A percentile compares a stretch with the other conserved stretches of the same genome.
Evolutionary conservation across 2,888 invertebrate genomes (phyloP).

Genomic region (Trypoxylon attenuatum): DNA sequence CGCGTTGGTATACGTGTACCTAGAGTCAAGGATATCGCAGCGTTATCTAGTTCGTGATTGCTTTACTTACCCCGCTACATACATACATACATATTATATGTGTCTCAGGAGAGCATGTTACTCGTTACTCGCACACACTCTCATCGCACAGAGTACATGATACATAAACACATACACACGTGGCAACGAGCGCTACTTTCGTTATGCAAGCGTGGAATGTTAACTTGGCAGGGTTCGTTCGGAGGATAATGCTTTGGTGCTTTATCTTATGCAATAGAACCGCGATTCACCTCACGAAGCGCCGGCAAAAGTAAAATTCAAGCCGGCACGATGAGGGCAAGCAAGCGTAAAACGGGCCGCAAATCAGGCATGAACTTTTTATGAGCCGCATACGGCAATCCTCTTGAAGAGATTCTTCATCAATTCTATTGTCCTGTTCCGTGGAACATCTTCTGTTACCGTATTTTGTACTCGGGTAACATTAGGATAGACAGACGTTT

Average conservation of each 20-base stretch:
- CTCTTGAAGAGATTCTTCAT: no score
- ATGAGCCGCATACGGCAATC: no score
- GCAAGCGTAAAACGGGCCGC: no score
- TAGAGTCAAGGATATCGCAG: constrained; percentile 70
- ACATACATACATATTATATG: constrained; percentile 21
- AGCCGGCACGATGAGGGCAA: no score
- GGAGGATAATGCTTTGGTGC: constrained; percentile 26
- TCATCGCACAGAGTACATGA: no score
- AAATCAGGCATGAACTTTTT: no score
- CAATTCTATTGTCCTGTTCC: no score
- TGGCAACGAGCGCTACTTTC: constrained; percentile 42
- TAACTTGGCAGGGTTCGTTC: constrained; percentile 40
- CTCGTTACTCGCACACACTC: not conserved
- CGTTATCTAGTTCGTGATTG: constrained; percentile 62
- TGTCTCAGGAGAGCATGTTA: not conserved
- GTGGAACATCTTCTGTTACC: no score
- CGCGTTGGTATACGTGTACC: constrained; percentile 43
- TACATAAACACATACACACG: no score
- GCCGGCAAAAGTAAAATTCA: constrained; percentile 7
- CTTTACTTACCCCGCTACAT: constrained; percentile 38
- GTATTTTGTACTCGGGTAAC: no score
- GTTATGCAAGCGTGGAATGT: constrained; percentile 56
- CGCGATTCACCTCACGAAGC: not conserved
- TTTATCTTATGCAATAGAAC: constrained; percentile 39
- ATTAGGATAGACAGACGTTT: no score